Conservation (phyloP, 2,888 invertebrate genomes). For the Ectemnius lituratus region DNA sequence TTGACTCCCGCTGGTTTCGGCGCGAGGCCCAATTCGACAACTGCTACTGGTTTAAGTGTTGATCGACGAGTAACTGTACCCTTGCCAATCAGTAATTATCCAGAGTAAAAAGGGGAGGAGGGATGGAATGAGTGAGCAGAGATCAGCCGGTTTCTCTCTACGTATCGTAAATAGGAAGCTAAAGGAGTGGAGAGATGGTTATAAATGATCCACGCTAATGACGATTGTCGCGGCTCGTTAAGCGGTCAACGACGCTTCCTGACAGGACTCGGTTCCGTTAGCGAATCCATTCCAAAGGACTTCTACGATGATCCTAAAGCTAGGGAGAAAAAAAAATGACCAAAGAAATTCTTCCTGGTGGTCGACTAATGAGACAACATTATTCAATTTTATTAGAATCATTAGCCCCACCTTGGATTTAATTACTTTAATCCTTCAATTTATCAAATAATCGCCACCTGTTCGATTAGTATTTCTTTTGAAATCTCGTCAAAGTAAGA, state of each 20-base stretch:
- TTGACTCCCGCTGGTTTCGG: no score
- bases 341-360: neutral
- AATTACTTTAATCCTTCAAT: no score
- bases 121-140: neutral
- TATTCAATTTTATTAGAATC: no score
- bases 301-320: slow-evolving; percentile 15
- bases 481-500: neutral
- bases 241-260: slow-evolving; percentile 59
- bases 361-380: neutral
- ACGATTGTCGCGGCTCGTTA: slow-evolving; percentile 58
- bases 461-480: neutral
- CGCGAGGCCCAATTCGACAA: no score
- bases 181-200: slow-evolving; percentile 19
- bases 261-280: slow-evolving; percentile 47
- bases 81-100: slow-evolving; percentile 53
- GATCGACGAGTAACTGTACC: slow-evolving; percentile 40
- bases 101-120: slow-evolving; percentile 33
- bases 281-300: slow-evolving; percentile 46
- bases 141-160: no score
- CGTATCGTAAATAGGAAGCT: slow-evolving; percentile 47
- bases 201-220: slow-evolving; percentile 61
- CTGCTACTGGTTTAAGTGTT: neutral
- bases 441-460: neutral
- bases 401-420: no score
- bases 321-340: neutral